Evolutionary conservation across 1,140 invertebrate genomes (phyloP), one percentile per base, ranked within the genome.

Genomic region (Atopsyche davidsoni): DNA sequence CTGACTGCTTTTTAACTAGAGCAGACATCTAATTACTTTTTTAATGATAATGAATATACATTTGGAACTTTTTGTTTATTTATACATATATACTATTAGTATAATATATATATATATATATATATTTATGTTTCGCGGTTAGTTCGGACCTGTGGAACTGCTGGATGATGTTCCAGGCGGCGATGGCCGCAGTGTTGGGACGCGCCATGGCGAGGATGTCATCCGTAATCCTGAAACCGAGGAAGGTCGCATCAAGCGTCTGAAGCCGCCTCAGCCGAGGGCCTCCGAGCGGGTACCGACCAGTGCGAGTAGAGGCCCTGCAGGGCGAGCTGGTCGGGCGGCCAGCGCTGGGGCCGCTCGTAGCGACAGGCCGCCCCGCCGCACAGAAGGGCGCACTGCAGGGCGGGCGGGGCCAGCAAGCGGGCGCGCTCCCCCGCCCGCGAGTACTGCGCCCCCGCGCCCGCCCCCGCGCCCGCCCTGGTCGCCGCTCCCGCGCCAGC

Each of bases 171-270:
- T 89, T 82, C 64, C 82, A 82, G 57, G 86, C 79, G 25, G 81
- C 68, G 39, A 92, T 87, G 36, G 78, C 70, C 11, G 79, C 71
- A 14, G 85, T 86, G 66, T 80, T 90, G 40, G 88, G 88, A 39
- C 90, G 78, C 51, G 89, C 84, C 87, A 91, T 92, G 57, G 89
- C 89, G 55, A 92, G 64, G 58, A 93, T 86, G 60, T 89, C 83
- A 53, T 89, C 85, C 10, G 88, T 92, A 51, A 92, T 82, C 89
- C 89, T 92, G 68, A 23, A 71, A 72, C n/a, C n/a, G n/a, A n/a
- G n/a, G n/a, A n/a, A n/a, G n/a, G n/a, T n/a, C n/a, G n/a, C n/a
- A n/a, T n/a, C n/a, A n/a, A n/a, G n/a, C n/a, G n/a, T n/a, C n/a
- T n/a, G n/a, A n/a, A n/a, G n/a, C n/a, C n/a, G n/a, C n/a, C n/a